phyloP scores from a whole-genome alignment of 2,888 invertebrate genomes.

The Sphaeridia pumilis region DNA sequence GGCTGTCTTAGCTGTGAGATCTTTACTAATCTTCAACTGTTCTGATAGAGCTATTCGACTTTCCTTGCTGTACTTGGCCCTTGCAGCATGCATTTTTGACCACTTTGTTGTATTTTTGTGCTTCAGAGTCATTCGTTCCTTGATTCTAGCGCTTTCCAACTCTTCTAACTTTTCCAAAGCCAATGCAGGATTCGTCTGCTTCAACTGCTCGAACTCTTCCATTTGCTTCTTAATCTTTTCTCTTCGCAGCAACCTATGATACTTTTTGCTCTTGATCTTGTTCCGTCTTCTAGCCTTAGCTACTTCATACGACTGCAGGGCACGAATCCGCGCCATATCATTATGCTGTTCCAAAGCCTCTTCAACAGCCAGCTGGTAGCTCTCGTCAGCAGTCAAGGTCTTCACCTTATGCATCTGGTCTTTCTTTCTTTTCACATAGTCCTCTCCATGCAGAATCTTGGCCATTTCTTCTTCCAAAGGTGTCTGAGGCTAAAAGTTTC shows the following conservation, averaged over 20 bases:
- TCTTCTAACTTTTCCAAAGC: constrained; percentile 76
- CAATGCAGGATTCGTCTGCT: constrained; percentile 75
- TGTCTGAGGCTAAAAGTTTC: constrained; percentile 42
- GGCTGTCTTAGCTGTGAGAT: constrained; percentile 62
- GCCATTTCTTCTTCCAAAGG: constrained; percentile 45
- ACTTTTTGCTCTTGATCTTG: constrained; percentile 94
- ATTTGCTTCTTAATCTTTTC: constrained; percentile 68
- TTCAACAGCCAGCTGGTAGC: constrained; percentile 52
- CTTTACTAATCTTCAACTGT: constrained; percentile 69
- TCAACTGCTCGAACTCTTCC: constrained; percentile 77
- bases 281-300: constrained; percentile 77
- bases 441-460: constrained; percentile 42
- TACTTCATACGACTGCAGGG: constrained; percentile 75
- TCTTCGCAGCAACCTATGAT: constrained; percentile 60
- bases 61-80: constrained; percentile 87
- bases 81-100: constrained; percentile 69
- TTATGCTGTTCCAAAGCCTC: constrained; percentile 69
- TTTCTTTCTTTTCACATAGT: constrained; percentile 42
- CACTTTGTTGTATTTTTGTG: constrained; percentile 96
- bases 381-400: constrained; percentile 41
- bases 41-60: constrained; percentile 65
- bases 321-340: constrained; percentile 68
- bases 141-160: constrained; percentile 67
- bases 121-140: constrained; percentile 78
- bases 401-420: constrained; percentile 47